Evolutionary conservation across 2,888 invertebrate genomes (phyloP), one percentile per base, ranked within the genome.

Genomic region (Eulithis testata): DNA sequence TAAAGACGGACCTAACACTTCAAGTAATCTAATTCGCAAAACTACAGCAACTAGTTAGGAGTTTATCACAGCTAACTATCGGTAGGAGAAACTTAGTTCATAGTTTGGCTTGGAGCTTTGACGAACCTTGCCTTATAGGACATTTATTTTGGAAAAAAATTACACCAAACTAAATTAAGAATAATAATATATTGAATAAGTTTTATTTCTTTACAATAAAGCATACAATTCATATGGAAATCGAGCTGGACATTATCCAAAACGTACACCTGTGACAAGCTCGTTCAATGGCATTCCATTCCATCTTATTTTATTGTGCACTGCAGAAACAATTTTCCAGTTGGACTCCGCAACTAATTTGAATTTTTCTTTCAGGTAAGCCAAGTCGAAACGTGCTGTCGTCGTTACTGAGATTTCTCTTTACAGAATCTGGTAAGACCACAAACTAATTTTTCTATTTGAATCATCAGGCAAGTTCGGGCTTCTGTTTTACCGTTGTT

Each of bases 321-420:
- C 21, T 66, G 62, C 61, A 14, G 54, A 27, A 8, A 53, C 47
- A 27, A 40, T 56, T 52, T 49, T 54, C 43, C 31, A 50, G n/a
- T 14, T 65, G 31, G 40, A 52, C 52, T 56, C 43, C 63, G 56
- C 6, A 51, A 52, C 63, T 66, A 51, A 66, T 63, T 64, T 60
- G 27, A 45, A 37, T 60, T 63, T 63, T 53, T 11, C 37, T 58
- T 67, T 49, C 67, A 67, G 67, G 67, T 67, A 63, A 47, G 53
- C 51, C 52, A 40, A 44, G 9, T 50, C 11, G 31, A 31, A 31
- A 0, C 31, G 0, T n/a, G 21, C 21, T 21, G 12, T 21, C 3
- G 5, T 14, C 11, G 2, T n/a, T n/a, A n/a, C 21, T 27, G 11
- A 51, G 31, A 51, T 51, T 9, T 21, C 27, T 53, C n/a, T 12